Percentiles rank a stretch among this genome's conserved stretches.
Conservation (phyloP, 1,140 invertebrate species). For the Harlomillsia oculata region DNA sequence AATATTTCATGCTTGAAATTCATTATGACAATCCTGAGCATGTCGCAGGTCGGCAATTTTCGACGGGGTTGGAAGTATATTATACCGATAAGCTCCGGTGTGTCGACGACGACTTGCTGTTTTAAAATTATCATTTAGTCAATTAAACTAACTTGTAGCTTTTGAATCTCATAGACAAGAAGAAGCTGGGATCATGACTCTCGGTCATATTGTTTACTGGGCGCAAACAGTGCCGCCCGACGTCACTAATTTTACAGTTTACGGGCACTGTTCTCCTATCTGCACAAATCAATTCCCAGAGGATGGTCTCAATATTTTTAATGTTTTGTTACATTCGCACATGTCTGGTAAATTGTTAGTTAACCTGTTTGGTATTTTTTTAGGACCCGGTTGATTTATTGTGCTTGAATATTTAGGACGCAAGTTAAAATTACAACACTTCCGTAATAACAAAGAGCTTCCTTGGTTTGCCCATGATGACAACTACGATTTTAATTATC, state of each 20-base stretch:
- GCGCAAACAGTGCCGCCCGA: slow-evolving; percentile 11
- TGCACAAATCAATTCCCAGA: slow-evolving; percentile 7
- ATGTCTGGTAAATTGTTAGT: background rate
- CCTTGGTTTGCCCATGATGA: slow-evolving; percentile 54
- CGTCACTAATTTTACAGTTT: background rate
- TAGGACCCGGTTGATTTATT: background rate
- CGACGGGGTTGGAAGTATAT: background rate
- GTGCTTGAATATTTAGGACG: slow-evolving; percentile 41
- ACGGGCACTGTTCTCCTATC: slow-evolving; percentile 8
- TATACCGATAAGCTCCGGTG: background rate
- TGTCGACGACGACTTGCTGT: background rate
- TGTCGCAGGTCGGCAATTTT: background rate
- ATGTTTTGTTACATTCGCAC: slow-evolving; percentile 18
- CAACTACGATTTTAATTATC: slow-evolving; percentile 58
- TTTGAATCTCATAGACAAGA: slow-evolving; percentile 7
- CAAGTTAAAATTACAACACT: slow-evolving; percentile 54
- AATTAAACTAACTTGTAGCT: too few relatives aligned
- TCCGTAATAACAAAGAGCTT: slow-evolving; percentile 51
- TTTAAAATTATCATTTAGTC: too few relatives aligned
- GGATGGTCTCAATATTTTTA: slow-evolving; percentile 16
- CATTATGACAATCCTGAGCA: slow-evolving; percentile 67
- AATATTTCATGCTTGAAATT: slow-evolving; percentile 75
- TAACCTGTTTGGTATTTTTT: background rate
- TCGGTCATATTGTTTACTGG: background rate
- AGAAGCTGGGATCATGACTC: slow-evolving; percentile 5